These are phyloP conservation scores for Habropoda laboriosa DNA, from an alignment of 1,140 invertebrate genomes.

Conservation along the genomic window DNA sequence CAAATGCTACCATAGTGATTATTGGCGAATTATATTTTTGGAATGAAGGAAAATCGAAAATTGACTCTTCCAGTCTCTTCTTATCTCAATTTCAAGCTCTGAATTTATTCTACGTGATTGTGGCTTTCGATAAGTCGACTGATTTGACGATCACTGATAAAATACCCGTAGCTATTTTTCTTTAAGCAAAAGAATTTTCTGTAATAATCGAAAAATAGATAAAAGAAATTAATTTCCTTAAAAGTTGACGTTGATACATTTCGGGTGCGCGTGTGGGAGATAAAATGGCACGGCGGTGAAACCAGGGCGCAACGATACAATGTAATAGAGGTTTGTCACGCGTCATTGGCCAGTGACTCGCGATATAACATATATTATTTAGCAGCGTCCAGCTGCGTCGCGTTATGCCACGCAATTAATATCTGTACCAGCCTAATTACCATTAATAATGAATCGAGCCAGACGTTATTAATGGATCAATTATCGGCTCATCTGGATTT, in stretches of 20 bases:
- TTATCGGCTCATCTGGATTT: constrained; percentile 53
- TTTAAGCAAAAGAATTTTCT: too few relatives aligned
- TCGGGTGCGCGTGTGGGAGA: constrained; percentile 24
- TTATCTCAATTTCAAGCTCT: too few relatives aligned
- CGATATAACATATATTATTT: constrained; percentile 64
- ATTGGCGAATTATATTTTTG: too few relatives aligned
- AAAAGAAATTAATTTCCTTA: neutral
- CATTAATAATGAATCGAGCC: constrained; percentile 52
- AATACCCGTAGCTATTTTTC: too few relatives aligned
- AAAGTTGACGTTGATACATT: neutral
- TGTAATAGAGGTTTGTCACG: constrained; percentile 54
- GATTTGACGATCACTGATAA: too few relatives aligned
- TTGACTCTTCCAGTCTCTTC: too few relatives aligned
- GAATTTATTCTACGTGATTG: too few relatives aligned
- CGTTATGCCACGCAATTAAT: constrained; percentile 49
- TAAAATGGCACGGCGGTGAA: constrained; percentile 28
- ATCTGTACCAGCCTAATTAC: constrained; percentile 58
- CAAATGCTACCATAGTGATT: too few relatives aligned
- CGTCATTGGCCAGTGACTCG: constrained; percentile 58
- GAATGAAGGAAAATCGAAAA: too few relatives aligned
- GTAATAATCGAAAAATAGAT: too few relatives aligned
- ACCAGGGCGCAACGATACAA: constrained; percentile 28
- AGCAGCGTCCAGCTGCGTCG: constrained; percentile 42
- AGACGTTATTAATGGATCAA: constrained; percentile 52
- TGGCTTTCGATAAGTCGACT: too few relatives aligned